Evolutionary conservation across 1,140 invertebrate species (phyloP), one percentile per base, ranked within the genome.

Genomic region (Druon quercuslanigerum): DNA sequence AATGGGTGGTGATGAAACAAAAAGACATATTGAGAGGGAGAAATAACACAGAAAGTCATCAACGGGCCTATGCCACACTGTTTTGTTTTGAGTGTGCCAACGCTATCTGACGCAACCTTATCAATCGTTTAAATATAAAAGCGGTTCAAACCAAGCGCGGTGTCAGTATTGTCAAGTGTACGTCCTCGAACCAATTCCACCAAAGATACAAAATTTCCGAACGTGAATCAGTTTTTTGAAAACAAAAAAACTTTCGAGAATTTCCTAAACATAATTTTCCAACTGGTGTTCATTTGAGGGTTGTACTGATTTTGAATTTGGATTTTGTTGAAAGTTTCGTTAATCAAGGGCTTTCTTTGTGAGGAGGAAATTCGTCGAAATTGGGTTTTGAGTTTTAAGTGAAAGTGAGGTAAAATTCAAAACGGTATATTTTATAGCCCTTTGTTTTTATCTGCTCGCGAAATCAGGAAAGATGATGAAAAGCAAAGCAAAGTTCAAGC

Each of bases 111-210:
- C 86, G 89, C 89, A 91, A 91, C 82, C 73, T 85, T 84, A 83
- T 81, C 78, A 86, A 87, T 87, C 88, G 79, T 81, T 77, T 86
- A 85, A 66, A 87, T 91, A 91, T 91, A 91, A 89, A 90, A 89
- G 90, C 86, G 72, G 80, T 70, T 71, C 72, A 74, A 79, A 79
- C 80, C 79, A 78, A 72, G 78, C 74, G 77, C 78, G 76, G 56
- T 76, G 83, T 87, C 87, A 90, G 87, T 90, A 75, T 81, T 72
- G 80, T 82, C 76, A 83, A 56, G 79, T 76, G 56, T 77, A 71
- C 76, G 75, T 54, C 78, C 60, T 66, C 60, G 25, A 66, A 46
- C 25, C 40, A 9, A 46, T 46, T 46, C 40, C 40, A 73, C 76
- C 57, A 74, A 72, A 70, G 54, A 80, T 60, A 79, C 25, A 46